Base-by-base conservation (phyloP, 2,888 invertebrate genomes). In the Mesorhabditis sp. region DNA sequence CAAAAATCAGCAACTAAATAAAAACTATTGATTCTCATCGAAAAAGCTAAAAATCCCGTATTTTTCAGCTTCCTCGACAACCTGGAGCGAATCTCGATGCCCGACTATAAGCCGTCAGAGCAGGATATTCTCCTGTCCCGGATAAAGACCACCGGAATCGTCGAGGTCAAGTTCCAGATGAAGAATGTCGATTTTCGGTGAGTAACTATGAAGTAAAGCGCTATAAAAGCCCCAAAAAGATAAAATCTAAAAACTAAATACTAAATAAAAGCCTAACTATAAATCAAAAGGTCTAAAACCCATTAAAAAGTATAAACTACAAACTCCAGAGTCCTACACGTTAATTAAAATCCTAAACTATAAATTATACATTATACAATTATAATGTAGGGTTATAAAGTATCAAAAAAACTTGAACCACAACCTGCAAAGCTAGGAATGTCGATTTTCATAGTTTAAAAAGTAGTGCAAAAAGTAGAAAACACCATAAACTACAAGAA, bases 101-200 rank as follows among this genome's bases (percentile, higher is more conserved):
- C 78, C 4, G 80, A 83, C 62, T 85, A 83, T 70, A 71, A 69
- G 15, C 83, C 85, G 4, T 82, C 83, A 3, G 85, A 85, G 61
- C 84, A 85, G 67, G 85, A 85, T 72, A 85, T 85, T 58, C 75
- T 85, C 13, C 71, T 83, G n/a, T 79, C 81, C 4, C 72, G 85
- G 73, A 85, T 85, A 66, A 85, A 85, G 69, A 85, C 85, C 0
- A 85, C 85, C 10, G 85, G 85, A 66, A 85, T 85, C 66, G 84
- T 85, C n/a, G 85, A 85, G 73, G 85, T 85, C 65, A 83, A 82
- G 67, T 83, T 85, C 73, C 79, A 83, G 70, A 84, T 85, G 83
- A 85, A 85, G 69, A 83, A 83, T 72, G 84, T 85, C 4, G 83
- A 85, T 67, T 85, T 85, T 70, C 69, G 84, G 83, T 83, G 42